These are phyloP conservation scores for Grammatotria lemairii DNA, from an alignment of 2,113 vertebrate species.

Conservation along the genomic window DNA sequence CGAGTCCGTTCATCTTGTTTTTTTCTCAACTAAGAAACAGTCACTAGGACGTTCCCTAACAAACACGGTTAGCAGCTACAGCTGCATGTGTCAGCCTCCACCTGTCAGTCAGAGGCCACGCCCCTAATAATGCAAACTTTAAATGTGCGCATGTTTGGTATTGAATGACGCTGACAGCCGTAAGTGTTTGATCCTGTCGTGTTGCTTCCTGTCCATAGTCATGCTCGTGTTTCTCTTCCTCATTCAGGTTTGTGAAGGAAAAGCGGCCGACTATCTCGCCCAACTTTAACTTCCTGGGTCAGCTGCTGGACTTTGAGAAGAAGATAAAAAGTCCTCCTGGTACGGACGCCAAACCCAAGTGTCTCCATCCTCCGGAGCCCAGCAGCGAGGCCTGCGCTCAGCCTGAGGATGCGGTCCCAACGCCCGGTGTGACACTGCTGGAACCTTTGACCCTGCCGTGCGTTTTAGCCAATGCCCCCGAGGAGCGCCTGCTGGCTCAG, in stretches of 20 bases:
- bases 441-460: slow-evolving; percentile 59
- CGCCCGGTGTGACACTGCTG: background rate
- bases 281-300: slow-evolving; percentile 81
- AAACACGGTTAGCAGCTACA: background rate
- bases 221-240: background rate
- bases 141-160: background rate
- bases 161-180: background rate
- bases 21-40: background rate
- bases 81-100: background rate
- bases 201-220: background rate
- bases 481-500: slow-evolving; percentile 72
- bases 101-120: background rate
- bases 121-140: background rate
- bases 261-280: slow-evolving; percentile 78
- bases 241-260: slow-evolving; percentile 76
- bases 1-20: background rate
- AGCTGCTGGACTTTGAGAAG: slow-evolving; percentile 90
- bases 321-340: slow-evolving; percentile 77
- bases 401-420: background rate
- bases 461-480: slow-evolving; percentile 4
- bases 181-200: background rate
- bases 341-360: slow-evolving; percentile 14
- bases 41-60: background rate
- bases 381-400: background rate
- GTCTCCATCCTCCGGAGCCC: background rate